Evolutionary conservation across 2,113 vertebrate species (phyloP).

Genomic region (Ochotona princeps): DNA sequence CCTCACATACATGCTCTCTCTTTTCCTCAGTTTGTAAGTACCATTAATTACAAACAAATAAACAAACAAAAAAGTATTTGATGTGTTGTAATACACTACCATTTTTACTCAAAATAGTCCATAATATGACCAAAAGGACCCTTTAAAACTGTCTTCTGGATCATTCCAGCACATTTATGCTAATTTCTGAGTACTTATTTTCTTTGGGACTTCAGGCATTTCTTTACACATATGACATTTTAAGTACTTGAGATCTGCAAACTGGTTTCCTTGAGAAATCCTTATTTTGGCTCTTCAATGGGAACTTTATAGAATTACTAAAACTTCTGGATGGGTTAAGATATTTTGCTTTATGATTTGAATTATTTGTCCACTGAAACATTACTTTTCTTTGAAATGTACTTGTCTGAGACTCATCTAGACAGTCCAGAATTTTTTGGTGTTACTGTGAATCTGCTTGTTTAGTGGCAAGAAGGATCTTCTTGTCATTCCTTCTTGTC

Average conservation of each 20-base stretch:
- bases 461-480: no score
- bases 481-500: no score
- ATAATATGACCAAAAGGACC: background rate
- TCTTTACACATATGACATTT: background rate
- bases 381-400: no score
- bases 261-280: background rate
- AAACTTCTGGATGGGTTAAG: no score
- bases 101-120: background rate
- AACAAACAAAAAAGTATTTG: background rate
- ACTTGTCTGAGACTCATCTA: no score
- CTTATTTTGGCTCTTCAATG: background rate
- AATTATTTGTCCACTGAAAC: no score
- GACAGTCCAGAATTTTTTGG: no score
- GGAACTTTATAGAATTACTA: background rate
- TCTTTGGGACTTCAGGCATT: background rate
- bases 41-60: background rate
- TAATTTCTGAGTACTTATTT: background rate
- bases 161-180: background rate
- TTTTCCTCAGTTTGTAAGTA: background rate
- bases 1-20: no score
- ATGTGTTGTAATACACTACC: background rate
- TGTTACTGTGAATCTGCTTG: no score
- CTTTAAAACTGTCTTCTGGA: background rate
- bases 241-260: background rate
- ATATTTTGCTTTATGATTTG: no score